phyloP scores from a whole-genome alignment of 1,140 invertebrate species.

The Bicyclus anynana region DNA sequence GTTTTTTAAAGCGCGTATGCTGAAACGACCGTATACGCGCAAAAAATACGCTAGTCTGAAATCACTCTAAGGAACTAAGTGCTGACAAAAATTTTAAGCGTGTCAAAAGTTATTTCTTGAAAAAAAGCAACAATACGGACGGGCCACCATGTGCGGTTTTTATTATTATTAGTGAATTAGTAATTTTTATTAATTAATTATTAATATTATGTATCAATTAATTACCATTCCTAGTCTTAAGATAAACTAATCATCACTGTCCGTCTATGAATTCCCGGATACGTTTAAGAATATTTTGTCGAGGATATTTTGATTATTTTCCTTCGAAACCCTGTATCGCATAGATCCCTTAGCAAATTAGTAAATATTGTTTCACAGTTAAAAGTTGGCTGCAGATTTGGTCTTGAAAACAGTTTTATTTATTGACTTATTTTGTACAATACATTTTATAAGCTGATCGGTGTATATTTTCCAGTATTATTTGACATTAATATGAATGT shows the following conservation, averaged over 20 bases:
- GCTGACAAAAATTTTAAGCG: too few species aligned
- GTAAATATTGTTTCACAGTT: constrained; percentile 45
- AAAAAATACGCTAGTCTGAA: too few species aligned
- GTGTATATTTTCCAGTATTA: too few species aligned
- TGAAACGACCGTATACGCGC: too few species aligned
- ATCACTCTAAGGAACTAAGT: too few species aligned
- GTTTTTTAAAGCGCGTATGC: too few species aligned
- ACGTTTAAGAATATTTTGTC: constrained; percentile 29
- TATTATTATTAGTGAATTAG: constrained; percentile 16
- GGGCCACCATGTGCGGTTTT: not conserved
- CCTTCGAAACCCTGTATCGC: constrained; percentile 58
- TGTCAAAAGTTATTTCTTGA: too few species aligned
- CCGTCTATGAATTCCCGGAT: constrained; percentile 46
- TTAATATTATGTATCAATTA: constrained; percentile 14
- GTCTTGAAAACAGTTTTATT: not conserved
- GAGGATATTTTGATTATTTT: constrained; percentile 25
- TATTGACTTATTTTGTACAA: not conserved
- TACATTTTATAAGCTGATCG: too few species aligned
- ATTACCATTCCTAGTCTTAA: constrained; percentile 48
- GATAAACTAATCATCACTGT: constrained; percentile 45
- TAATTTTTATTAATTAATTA: constrained; percentile 7
- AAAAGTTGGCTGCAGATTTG: constrained; percentile 16
- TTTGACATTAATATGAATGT: too few species aligned
- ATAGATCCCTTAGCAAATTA: constrained; percentile 72
- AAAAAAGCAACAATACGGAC: not conserved